phyloP scores from a whole-genome alignment of 2,797 vertebrate species.

The Morus bassanus region DNA sequence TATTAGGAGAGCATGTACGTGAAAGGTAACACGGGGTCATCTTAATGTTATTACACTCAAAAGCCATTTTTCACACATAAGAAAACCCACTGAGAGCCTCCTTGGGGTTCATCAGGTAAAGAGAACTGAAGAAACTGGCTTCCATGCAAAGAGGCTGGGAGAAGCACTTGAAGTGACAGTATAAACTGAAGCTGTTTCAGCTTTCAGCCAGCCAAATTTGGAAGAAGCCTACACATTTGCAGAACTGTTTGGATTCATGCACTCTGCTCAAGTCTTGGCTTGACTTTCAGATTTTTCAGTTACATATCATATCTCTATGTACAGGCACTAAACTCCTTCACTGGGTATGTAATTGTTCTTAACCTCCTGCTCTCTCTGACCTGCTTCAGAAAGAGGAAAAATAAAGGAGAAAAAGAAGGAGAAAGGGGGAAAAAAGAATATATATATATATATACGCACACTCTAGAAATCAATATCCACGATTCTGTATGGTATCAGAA shows the following conservation, averaged over 20 bases:
- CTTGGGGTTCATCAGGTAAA: neutral
- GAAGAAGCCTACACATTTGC: neutral
- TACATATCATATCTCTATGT: neutral
- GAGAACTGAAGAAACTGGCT: neutral
- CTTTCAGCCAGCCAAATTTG: neutral
- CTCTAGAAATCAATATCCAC: neutral
- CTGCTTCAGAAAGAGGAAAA: neutral
- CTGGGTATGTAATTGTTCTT: neutral
- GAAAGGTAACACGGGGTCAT: neutral
- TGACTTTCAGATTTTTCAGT: slow-evolving; percentile 7
- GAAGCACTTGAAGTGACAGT: neutral
- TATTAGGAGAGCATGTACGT: neutral
- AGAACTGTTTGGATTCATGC: neutral
- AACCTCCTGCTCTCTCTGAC: neutral
- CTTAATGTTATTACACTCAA: neutral
- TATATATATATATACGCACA: neutral
- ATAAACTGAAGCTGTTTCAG: slow-evolving; percentile 8
- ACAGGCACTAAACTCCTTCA: neutral
- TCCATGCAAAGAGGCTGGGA: neutral
- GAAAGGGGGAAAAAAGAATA: neutral
- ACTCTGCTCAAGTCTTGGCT: neutral
- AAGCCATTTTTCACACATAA: neutral
- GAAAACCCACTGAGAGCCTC: neutral
- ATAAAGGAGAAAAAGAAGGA: neutral
- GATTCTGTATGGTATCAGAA: neutral